Evolutionary conservation across 2,113 vertebrate genomes (phyloP), one percentile per base, ranked within the genome.

Genomic region (Choloepus hoffmanni): DNA sequence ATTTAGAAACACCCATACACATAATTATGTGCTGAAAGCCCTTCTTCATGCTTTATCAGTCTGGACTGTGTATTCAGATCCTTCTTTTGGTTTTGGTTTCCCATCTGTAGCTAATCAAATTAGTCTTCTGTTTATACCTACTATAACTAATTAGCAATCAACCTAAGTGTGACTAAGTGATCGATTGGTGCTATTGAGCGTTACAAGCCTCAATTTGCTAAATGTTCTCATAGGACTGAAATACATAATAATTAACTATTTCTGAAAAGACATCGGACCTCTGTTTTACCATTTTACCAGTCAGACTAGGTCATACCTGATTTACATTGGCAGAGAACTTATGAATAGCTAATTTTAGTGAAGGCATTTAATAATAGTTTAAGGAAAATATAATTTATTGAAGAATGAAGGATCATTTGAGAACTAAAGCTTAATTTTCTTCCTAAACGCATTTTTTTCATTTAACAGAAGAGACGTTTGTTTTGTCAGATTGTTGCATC

Each of bases 181-280:
- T 95, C 2, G 2, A 91, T 97, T 73, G 60, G 82, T 48, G 63
- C 53, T 73, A 85, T 67, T 79, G 93, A 97, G 74, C 16, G 81
- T 33, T 48, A 95, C 58, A 96, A 96, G 30, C 53, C 55, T 94
- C 81, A 93, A 94, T 96, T 96, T 89, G 50, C 76, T 96, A 93
- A 95, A 85, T 96, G 63, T 74, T 95, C 81, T 96, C 53, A 67
- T 5, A 93, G 83, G 94, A 89, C 15, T 95, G 19, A 90, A 24
- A 67, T 89, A 93, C 81, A 96, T 67, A 78, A 63, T 70, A 95
- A 97, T 74, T 50, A 92, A 92, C 96, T 43, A 40, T 72, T 88
- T 85, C 74, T 88, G 53, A 93, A 95, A 94, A 86, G 65, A 91
- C 81, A 90, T 0, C 30, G 67, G 43, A 50, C 6, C 58, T 93